Conservation (phyloP, 2,888 invertebrate genomes). For the Bellardia pandia region DNA sequence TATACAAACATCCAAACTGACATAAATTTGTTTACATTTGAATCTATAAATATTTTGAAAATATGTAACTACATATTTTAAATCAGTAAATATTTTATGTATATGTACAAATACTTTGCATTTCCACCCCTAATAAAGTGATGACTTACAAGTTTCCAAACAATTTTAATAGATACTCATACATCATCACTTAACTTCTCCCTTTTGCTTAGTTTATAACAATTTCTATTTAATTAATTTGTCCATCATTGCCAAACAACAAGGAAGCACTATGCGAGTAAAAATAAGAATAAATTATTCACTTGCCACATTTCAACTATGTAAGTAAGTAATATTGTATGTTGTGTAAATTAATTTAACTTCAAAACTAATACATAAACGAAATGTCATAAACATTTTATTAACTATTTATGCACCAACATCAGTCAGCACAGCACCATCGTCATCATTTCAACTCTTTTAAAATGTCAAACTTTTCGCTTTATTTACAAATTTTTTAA, state of each 20-base stretch:
- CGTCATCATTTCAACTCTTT: neutral
- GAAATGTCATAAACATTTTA: neutral
- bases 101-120: neutral
- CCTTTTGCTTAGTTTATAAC: neutral
- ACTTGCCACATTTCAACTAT: conserved; percentile 22
- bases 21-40: too few species aligned
- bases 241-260: neutral
- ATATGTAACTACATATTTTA: too few species aligned
- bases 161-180: neutral
- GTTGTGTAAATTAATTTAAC: conserved; percentile 33
- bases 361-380: conserved; percentile 2
- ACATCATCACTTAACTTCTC: neutral
- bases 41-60: too few species aligned
- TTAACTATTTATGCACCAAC: neutral
- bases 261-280: neutral
- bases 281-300: conserved; percentile 42
- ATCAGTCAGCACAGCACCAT: neutral
- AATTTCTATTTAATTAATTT: conserved; percentile 32
- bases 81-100: too few species aligned
- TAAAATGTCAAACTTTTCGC: conserved; percentile 4
- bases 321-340: neutral
- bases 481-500: neutral
- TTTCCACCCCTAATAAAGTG: neutral
- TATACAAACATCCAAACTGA: too few species aligned
- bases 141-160: neutral